Evolutionary conservation across 2,113 vertebrate species (phyloP).

Genomic region (Albula goreensis): DNA sequence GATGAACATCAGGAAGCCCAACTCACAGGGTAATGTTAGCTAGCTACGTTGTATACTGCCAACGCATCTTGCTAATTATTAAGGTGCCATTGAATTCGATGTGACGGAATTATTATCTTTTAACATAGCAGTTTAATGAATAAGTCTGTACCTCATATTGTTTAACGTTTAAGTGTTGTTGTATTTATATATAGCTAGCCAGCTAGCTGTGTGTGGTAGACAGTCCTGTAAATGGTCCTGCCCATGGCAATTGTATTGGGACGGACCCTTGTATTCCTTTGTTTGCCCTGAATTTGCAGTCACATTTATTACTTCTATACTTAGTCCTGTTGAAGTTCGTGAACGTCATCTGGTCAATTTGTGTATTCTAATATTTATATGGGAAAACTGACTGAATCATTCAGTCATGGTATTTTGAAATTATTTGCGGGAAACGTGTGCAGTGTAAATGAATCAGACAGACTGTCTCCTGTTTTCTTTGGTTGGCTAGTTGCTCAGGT

Average conservation of each 20-base stretch:
- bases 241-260: constrained; percentile 34
- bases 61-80: constrained; percentile 18
- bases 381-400: background rate
- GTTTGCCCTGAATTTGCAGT: constrained; percentile 36
- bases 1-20: constrained; percentile 76
- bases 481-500: constrained; percentile 17
- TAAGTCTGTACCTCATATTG: background rate
- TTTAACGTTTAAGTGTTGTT: constrained; percentile 29
- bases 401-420: background rate
- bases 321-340: constrained; percentile 13
- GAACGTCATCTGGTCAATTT: background rate
- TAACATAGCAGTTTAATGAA: background rate
- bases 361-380: background rate
- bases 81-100: background rate
- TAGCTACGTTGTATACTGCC: constrained; percentile 30
- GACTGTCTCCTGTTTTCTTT: constrained; percentile 3
- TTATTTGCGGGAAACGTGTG: constrained; percentile 14
- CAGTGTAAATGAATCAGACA: constrained; percentile 1
- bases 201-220: constrained; percentile 25
- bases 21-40: constrained; percentile 70
- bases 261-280: constrained; percentile 42
- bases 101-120: background rate
- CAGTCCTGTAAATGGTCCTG: constrained; percentile 31
- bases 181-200: constrained; percentile 13
- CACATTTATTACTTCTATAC: constrained; percentile 22